Evolutionary conservation across 2,888 invertebrate genomes (phyloP), one percentile per base, ranked within the genome.

Genomic region (Aphidius colemani): DNA sequence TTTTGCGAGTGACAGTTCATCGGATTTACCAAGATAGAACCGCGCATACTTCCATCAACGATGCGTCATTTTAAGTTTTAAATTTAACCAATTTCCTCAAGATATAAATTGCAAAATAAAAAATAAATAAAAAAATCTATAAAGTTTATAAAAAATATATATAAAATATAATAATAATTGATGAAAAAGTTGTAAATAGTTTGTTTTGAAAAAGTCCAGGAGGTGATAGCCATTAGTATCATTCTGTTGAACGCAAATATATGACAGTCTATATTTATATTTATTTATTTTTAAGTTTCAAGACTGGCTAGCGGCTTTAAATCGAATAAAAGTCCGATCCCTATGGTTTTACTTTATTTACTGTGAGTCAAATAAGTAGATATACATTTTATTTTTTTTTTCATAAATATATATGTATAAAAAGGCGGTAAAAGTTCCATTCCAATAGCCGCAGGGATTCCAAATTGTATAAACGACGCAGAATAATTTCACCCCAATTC

Each of bases 241-340:
- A 53, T 56, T 55, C 49, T 41, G 49, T 50, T 50, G 48, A 50
- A 43, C 41, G 11, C 59, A n/a, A n/a, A n/a, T 50, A 53, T 45
- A 44, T 10, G 53, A 53, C 43, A 60, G 51, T 51, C 41, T 51
- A n/a, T 60, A 44, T n/a, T n/a, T 30, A 49, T 49, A 40, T 51
- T 43, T 56, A 55, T 48, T 18, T 45, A 13, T 30, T 30, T 30
- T 30, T 5, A 30, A 30, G 4, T 30, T 30, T 30, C 30, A 30
- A 30, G 30, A 30, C 30, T 68, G 69, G 68, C 70, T 67, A 63
- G 67, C 66, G 67, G 68, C 71, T 72, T 69, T 67, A 73, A 77
- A 78, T 77, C 75, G 72, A 75, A 77, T 78, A 75, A 77, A 78
- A 75, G 73, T 76, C 74, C 64, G 66, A 70, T 71, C 70, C 61